Evolutionary conservation across 2,797 vertebrate genomes (phyloP).

Genomic region (Coracias cyanogaster): DNA sequence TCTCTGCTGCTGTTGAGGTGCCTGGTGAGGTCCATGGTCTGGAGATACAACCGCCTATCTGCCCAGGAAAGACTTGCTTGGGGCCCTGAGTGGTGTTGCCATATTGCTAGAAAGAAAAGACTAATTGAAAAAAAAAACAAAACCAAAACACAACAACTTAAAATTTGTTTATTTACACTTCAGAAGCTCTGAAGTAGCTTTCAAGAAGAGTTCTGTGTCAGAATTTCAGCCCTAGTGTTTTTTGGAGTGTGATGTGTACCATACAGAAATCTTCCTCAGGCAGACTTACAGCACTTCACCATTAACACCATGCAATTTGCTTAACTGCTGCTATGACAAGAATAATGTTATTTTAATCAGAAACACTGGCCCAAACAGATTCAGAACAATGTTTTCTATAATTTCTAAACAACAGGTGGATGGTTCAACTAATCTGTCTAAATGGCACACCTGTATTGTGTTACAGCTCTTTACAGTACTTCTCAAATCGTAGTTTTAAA

Average conservation of each 20-base stretch:
- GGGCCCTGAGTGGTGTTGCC: background rate
- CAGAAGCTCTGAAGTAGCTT: background rate
- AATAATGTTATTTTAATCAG: slow-evolving; percentile 1
- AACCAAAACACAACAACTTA: too few relatives aligned
- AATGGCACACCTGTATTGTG: background rate
- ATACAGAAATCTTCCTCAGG: background rate
- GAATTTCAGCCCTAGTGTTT: background rate
- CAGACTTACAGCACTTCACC: background rate
- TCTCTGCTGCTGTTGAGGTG: background rate
- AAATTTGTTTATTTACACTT: background rate
- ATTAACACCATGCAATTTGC: background rate
- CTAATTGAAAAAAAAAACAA: background rate
- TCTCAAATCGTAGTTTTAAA: slow-evolving; percentile 11
- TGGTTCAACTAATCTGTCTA: background rate
- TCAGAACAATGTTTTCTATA: slow-evolving; percentile 1
- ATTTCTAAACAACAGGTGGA: slow-evolving; percentile 18
- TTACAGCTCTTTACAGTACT: slow-evolving; percentile 20
- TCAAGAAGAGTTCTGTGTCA: background rate
- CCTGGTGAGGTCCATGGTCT: background rate
- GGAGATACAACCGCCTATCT: rapidly evolving
- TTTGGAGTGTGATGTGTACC: background rate
- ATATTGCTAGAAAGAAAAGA: background rate
- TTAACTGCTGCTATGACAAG: background rate
- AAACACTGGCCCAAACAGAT: background rate
- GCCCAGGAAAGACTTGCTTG: background rate